Base-by-base conservation (phyloP, 2,797 vertebrate genomes). In the Chelmon rostratus region DNA sequence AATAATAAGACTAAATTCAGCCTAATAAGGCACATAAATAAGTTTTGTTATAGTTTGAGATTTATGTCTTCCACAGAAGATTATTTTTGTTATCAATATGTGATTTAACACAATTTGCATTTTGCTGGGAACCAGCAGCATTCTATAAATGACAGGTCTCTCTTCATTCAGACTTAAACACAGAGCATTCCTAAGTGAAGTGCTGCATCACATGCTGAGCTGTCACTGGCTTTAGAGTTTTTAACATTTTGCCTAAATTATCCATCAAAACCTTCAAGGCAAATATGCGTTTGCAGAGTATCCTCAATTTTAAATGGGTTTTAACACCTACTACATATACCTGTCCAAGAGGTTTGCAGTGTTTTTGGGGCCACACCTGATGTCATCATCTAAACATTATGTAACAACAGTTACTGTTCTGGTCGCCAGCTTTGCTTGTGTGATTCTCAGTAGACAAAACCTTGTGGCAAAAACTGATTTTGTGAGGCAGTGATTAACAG, bases 1-100 rank as follows among this genome's bases (percentile, higher is more conserved):
- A 68, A 83, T 78, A 82, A 74, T 63, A 74, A 46, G 52, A 83
- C 66, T 81, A 59, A 71, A 86, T 71, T 72, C 23, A 59, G 40
- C 37, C 42, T 67, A 80, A 71, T 74, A 33, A 71, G 64, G 64
- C n/a, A 66, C 37, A 50, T 58, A 33, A 69, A 76, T 31, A 57
- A 37, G 42, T 18, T 49, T 63, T 47, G 15, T n/a, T 38, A 13
- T 33, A 57, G 54, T 23, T 68, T 15, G 0, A 61, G 23, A 63
- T 54, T 44, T 25, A 37, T 16, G 8, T 69, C 21, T 31, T 67
- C 13, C 31, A 52, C 15, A 46, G 16, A 74, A 66, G 46, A n/a
- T 1, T 13, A 54, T 25, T 68, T 56, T 5, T 13, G 10, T 50
- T 33, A 52, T 77, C 2, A 58, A 37, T 15, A 46, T 58, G 28